Conservation (phyloP, 2,797 vertebrate species). For the Alosa sapidissima region DNA sequence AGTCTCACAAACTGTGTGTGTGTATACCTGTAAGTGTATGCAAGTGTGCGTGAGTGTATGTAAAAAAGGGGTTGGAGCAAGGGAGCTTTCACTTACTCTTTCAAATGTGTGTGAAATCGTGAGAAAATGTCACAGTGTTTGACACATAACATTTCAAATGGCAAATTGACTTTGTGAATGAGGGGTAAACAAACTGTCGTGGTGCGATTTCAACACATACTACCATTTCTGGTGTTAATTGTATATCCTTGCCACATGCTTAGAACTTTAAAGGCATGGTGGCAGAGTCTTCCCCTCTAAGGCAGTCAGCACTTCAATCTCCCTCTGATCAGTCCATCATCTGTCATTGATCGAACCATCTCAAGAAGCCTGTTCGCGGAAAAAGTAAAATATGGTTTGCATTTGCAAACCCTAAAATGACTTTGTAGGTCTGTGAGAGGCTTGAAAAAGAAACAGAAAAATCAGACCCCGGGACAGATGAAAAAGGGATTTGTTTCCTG, state of each 20-base stretch:
- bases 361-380: background rate
- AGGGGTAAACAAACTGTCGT: conserved; percentile 43
- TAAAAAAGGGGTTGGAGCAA: background rate
- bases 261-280: background rate
- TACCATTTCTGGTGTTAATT: conserved; percentile 33
- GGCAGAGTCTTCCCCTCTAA: background rate
- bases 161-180: conserved; percentile 30
- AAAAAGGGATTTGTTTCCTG: conserved; percentile 53
- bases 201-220: conserved; percentile 7
- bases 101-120: background rate
- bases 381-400: conserved; percentile 5
- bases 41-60: background rate
- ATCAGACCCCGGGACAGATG: conserved; percentile 32
- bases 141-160: conserved; percentile 34
- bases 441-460: conserved; percentile 36
- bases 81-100: background rate
- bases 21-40: background rate
- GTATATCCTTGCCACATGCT: background rate
- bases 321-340: background rate
- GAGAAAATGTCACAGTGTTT: conserved; percentile 13
- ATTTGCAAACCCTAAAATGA: background rate
- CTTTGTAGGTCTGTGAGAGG: background rate
- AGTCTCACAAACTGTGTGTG: background rate
- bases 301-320: background rate
- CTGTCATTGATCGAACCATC: background rate